Conservation (phyloP, 2,113 vertebrate genomes). For the Cyphomyrus discorhynchus region DNA sequence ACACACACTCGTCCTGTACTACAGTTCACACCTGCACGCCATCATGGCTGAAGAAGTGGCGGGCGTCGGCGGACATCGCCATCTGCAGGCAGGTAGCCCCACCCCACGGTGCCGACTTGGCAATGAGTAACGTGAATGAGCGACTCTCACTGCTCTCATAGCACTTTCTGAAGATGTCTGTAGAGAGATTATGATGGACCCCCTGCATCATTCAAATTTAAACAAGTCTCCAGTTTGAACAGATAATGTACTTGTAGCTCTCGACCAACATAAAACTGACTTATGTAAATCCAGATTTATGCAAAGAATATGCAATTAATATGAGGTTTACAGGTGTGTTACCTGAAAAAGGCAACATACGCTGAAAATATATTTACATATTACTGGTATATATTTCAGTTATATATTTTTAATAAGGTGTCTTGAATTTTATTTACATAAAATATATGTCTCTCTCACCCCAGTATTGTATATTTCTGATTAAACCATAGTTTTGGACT, state of each 20-base stretch:
- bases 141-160: slow-evolving; percentile 68
- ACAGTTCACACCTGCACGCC: slow-evolving; percentile 70
- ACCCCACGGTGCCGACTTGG: slow-evolving; percentile 68
- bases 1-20: neutral
- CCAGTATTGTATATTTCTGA: neutral
- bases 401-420: neutral
- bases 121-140: slow-evolving; percentile 68
- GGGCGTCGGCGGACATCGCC: slow-evolving; percentile 69
- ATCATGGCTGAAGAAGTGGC: slow-evolving; percentile 79
- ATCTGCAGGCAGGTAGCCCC: slow-evolving; percentile 75
- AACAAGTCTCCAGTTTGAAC: neutral
- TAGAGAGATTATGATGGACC: neutral
- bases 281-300: neutral
- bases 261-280: neutral
- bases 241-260: neutral
- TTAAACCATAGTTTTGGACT: neutral
- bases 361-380: neutral
- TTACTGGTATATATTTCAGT: neutral
- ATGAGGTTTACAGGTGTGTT: neutral
- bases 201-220: neutral
- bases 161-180: slow-evolving; percentile 74
- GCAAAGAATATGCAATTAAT: neutral
- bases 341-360: neutral
- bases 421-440: neutral
- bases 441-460: neutral